Conservation (phyloP, 2,888 invertebrate species). For the Plemyria rubiginata region DNA sequence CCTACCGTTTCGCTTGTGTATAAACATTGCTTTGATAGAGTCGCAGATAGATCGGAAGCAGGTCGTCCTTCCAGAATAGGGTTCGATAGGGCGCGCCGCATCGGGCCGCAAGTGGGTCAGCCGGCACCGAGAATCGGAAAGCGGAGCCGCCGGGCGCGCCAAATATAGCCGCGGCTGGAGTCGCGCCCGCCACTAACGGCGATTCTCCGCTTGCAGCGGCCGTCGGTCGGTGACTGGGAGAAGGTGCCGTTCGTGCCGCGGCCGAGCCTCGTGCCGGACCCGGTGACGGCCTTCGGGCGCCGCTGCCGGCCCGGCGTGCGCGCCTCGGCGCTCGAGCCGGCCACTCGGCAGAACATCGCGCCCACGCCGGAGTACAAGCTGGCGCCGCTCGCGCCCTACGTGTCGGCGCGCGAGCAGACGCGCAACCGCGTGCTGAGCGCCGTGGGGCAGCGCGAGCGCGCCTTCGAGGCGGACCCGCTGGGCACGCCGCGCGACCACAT, state of each 20-base stretch:
- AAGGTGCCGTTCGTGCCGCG: constrained; percentile 94
- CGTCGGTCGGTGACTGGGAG: constrained; percentile 92
- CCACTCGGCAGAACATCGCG: constrained; percentile 86
- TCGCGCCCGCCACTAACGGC: constrained; percentile 79
- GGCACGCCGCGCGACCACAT: constrained; percentile 86
- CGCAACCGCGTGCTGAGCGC: constrained; percentile 86
- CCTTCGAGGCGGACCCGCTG: constrained; percentile 84
- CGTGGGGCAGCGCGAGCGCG: constrained; percentile 85
- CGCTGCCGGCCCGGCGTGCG: constrained; percentile 82
- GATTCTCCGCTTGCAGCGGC: constrained; percentile 89
- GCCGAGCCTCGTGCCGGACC: constrained; percentile 93
- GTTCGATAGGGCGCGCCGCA: constrained; percentile 50
- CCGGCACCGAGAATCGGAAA: constrained; percentile 69
- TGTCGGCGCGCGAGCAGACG: constrained; percentile 88
- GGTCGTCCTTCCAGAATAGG: constrained; percentile 40
- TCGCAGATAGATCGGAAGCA: constrained; percentile 30
- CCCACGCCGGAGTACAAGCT: constrained; percentile 85
- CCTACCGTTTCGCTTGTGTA: constrained; percentile 61
- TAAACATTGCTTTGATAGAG: constrained; percentile 74
- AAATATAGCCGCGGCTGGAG: constrained; percentile 85
- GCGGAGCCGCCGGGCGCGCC: constrained; percentile 81
- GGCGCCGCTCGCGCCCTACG: constrained; percentile 87
- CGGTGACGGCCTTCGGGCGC: constrained; percentile 93
- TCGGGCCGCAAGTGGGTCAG: constrained; percentile 75
- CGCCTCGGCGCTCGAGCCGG: constrained; percentile 79